Conservation (phyloP, 1,140 invertebrate species). For the Diploscapter pachys region DNA sequence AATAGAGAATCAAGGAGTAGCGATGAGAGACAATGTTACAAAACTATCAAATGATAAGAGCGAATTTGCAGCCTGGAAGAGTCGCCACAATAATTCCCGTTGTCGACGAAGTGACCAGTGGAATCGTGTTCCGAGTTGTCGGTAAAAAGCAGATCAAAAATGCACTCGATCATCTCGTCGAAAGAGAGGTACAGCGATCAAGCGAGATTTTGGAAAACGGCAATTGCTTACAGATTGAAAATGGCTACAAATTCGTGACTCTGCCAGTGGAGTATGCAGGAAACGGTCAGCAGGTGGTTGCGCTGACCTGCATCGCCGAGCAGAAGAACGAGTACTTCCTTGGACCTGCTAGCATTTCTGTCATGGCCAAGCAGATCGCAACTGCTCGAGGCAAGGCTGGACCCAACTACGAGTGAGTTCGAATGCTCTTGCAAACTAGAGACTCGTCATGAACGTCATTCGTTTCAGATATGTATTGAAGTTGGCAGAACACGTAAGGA, state of each 20-base stretch:
- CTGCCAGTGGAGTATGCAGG: conserved; percentile 2
- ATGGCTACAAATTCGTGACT: conserved; percentile 29
- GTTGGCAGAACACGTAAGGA: conserved; percentile 24
- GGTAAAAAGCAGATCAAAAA: conserved; percentile 13
- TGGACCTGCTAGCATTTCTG: conserved; percentile 19
- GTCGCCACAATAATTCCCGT: conserved; percentile 27
- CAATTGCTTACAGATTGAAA: conserved; percentile 22
- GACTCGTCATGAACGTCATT: not conserved
- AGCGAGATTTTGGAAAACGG: not conserved
- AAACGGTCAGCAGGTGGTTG: not conserved
- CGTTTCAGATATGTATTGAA: conserved; percentile 30
- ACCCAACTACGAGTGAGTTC: conserved; percentile 30
- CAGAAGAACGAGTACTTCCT: conserved; percentile 19
- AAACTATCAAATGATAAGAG: not conserved
- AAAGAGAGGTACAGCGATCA: conserved; percentile 15
- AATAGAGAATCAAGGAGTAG: not conserved
- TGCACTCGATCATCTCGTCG: conserved; percentile 20
- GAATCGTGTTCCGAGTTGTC: conserved; percentile 29
- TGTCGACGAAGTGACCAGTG: conserved; percentile 16
- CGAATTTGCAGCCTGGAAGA: conserved; percentile 24
- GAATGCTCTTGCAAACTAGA: not conserved
- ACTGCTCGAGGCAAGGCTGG: conserved; percentile 25
- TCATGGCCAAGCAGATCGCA: conserved; percentile 26
- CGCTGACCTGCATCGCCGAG: conserved; percentile 27
- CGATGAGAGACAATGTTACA: not conserved